These are phyloP conservation scores for Erethizon dorsatum DNA, from an alignment of 2,797 vertebrate species.

Conservation along the genomic window DNA sequence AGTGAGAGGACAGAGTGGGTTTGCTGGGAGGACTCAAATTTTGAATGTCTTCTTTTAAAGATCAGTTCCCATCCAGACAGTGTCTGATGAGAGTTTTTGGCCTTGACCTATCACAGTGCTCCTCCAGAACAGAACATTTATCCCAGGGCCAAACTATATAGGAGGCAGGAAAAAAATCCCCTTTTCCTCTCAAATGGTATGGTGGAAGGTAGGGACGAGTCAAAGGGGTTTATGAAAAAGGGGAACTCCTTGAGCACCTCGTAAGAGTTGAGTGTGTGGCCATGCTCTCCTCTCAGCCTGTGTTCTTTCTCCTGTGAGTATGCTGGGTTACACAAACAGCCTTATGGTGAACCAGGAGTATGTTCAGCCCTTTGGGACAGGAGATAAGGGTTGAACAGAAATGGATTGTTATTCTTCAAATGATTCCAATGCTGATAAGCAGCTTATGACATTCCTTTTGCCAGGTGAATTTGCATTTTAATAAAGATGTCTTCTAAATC, in stretches of 20 bases:
- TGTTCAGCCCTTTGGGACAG: not conserved
- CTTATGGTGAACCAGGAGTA: not conserved
- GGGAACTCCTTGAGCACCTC: not conserved
- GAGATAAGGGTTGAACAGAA: not conserved
- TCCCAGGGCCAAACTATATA: not conserved
- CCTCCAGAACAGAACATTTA: not conserved
- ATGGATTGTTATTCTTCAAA: not conserved
- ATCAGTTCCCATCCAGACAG: not conserved
- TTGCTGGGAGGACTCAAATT: conserved; percentile 21
- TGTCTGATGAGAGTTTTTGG: not conserved
- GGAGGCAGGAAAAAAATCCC: not conserved
- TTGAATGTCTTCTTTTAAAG: not conserved
- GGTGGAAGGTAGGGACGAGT: not conserved
- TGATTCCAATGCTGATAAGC: conserved; percentile 22
- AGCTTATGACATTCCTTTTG: conserved; percentile 10
- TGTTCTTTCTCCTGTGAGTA: not conserved
- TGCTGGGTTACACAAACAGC: not conserved
- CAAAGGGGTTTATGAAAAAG: not conserved
- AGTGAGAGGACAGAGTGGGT: not conserved
- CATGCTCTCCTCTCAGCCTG: not conserved
- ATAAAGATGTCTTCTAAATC: conserved; percentile 49
- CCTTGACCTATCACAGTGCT: not conserved
- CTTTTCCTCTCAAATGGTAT: conserved; percentile 6
- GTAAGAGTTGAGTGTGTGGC: not conserved
- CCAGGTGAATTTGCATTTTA: conserved; percentile 43